Conservation (phyloP, 2,113 vertebrate species). For the Gracilinanus agilis region DNA sequence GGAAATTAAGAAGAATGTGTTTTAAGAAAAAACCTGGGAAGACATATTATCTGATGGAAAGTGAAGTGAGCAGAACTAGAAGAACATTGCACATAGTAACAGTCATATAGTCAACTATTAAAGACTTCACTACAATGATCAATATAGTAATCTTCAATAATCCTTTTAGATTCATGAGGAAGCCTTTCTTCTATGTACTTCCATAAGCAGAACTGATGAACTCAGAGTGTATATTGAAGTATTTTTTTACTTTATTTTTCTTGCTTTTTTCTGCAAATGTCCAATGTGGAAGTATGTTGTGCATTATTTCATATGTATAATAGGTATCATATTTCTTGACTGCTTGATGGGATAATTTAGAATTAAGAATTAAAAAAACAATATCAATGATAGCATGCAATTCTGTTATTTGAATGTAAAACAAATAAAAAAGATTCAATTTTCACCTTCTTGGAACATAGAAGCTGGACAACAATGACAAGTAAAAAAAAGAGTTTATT, state of each 20-base stretch:
- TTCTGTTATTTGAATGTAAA: too few species aligned
- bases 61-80: background rate
- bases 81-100: background rate
- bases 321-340: too few species aligned
- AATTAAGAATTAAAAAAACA: too few species aligned
- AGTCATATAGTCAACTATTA: background rate
- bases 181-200: background rate
- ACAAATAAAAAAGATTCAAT: too few species aligned
- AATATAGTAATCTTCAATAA: background rate
- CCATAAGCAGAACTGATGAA: background rate
- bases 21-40: too few species aligned
- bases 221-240: background rate
- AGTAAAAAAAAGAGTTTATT: too few species aligned
- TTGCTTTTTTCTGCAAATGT: background rate
- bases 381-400: too few species aligned
- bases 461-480: too few species aligned
- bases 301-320: too few species aligned
- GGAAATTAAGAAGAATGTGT: too few species aligned
- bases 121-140: background rate
- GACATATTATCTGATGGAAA: background rate
- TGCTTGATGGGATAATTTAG: too few species aligned
- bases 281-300: background rate
- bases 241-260: background rate
- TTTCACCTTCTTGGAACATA: too few species aligned
- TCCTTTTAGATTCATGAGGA: background rate